These are phyloP conservation scores for Anhinga rufa DNA, from an alignment of 2,113 vertebrate species.

Conservation along the genomic window DNA sequence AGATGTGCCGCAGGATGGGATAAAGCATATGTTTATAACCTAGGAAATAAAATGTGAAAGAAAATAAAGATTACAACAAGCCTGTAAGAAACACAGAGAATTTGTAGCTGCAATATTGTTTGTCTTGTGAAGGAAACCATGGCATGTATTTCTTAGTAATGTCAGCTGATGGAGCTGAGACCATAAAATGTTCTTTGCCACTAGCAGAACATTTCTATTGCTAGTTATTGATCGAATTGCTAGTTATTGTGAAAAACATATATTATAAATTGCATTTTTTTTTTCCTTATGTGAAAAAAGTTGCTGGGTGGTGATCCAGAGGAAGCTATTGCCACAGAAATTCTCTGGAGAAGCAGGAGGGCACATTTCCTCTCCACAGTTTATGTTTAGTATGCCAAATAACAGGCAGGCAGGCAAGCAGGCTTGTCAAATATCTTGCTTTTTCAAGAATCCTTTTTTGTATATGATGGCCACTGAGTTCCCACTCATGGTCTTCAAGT, in stretches of 20 bases:
- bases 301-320: neutral
- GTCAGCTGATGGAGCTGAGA: slow-evolving; percentile 5
- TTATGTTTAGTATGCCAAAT: neutral
- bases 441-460: neutral
- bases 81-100: slow-evolving; percentile 5
- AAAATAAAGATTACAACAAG: slow-evolving; percentile 19
- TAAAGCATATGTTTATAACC: neutral
- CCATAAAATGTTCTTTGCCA: slow-evolving; percentile 43
- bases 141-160: slow-evolving; percentile 9
- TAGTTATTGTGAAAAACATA: slow-evolving; percentile 45
- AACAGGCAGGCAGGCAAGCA: neutral
- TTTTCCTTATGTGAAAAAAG: neutral
- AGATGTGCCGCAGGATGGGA: neutral
- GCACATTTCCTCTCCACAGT: neutral
- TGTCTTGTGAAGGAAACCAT: slow-evolving; percentile 25
- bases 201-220: slow-evolving; percentile 20
- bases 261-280: slow-evolving; percentile 3
- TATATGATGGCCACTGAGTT: neutral
- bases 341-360: neutral
- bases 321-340: neutral
- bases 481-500: neutral
- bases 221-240: slow-evolving; percentile 41
- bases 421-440: neutral
- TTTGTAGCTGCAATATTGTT: slow-evolving; percentile 34
- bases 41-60: neutral